Conservation (phyloP, 2,797 vertebrate genomes). For the Molothrus aeneus region DNA sequence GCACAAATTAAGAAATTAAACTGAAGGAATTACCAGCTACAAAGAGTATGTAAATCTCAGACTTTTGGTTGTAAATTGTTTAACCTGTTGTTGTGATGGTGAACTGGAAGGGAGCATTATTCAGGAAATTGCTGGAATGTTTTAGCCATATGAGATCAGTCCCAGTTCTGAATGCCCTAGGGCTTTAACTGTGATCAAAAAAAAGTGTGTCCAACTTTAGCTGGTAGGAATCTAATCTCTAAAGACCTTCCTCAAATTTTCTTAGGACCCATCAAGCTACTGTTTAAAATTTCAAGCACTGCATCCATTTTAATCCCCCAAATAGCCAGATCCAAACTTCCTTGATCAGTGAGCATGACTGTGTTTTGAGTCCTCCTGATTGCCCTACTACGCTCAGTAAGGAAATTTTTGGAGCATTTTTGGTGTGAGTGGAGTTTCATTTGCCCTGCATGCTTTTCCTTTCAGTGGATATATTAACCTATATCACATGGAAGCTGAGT, state of each 20-base stretch:
- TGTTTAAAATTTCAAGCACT: not conserved
- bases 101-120: not conserved
- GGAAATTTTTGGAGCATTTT: not conserved
- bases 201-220: not conserved
- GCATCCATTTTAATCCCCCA: not conserved
- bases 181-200: not conserved
- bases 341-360: not conserved
- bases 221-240: not conserved
- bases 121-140: not conserved
- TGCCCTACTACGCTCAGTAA: not conserved
- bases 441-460: not conserved
- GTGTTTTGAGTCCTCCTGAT: not conserved
- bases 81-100: not conserved
- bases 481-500: conserved; percentile 97
- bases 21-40: not conserved
- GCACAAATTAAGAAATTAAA: not conserved
- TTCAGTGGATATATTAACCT: conserved; percentile 93
- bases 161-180: not conserved
- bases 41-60: not conserved
- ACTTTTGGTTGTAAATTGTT: not conserved
- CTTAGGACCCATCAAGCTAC: not conserved
- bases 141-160: not conserved
- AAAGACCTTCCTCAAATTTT: not conserved
- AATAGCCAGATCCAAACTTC: not conserved
- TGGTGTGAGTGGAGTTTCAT: not conserved